A percentile compares a stretch with the other conserved stretches of the same genome.
These are phyloP conservation scores for Cetonia aurata DNA, from an alignment of 2,888 invertebrate species.

Conservation along the genomic window DNA sequence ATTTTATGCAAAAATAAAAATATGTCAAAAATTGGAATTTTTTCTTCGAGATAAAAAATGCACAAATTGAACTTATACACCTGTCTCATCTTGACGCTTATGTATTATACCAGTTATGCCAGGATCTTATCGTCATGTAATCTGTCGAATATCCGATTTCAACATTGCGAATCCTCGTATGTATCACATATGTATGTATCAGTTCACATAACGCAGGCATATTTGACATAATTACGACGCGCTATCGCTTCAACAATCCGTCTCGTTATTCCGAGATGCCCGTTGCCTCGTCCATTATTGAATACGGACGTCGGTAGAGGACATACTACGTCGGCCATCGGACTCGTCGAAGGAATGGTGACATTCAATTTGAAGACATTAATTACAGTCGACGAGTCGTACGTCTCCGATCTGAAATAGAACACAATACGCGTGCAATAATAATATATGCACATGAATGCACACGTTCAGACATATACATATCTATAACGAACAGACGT, in stretches of 20 bases:
- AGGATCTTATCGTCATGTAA: no score
- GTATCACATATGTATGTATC: conserved; percentile 1
- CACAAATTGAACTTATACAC: no score
- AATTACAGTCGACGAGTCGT: conserved; percentile 4
- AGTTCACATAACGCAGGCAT: conserved; percentile 5
- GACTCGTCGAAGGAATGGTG: conserved; percentile 20
- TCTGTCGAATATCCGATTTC: conserved; percentile 19
- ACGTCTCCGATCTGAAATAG: conserved; percentile 1
- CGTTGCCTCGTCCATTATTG: not conserved
- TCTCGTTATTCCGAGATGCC: conserved; percentile 10
- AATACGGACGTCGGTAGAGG: not conserved
- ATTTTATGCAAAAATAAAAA: no score
- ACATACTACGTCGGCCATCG: conserved; percentile 4
- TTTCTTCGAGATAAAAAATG: no score
- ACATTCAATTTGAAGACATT: conserved; percentile 28
- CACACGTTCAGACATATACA: no score
- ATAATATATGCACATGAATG: no score
- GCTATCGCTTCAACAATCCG: conserved; percentile 22
- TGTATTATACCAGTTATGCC: no score
- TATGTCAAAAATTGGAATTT: no score
- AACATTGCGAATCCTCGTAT: not conserved
- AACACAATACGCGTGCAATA: conserved; percentile 8
- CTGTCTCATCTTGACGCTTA: no score
- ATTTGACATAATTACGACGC: conserved; percentile 21
- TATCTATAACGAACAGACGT: no score